A percentile compares a stretch with the other conserved stretches of the same genome.
These are phyloP conservation scores for Scaptomyza parva DNA, from an alignment of 2,888 invertebrate species.

Conservation along the genomic window DNA sequence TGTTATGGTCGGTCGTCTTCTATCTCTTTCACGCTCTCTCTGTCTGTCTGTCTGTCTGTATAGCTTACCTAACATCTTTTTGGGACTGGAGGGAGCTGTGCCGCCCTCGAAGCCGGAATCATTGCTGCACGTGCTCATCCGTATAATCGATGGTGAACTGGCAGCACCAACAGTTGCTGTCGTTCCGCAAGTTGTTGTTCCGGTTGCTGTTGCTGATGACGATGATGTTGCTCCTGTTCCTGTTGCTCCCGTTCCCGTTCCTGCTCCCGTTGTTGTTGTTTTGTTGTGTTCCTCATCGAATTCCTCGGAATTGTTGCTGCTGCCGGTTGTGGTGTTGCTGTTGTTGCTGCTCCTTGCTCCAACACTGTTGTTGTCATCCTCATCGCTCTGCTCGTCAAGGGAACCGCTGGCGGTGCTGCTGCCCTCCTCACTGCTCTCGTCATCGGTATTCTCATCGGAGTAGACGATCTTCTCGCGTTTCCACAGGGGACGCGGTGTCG, in stretches of 20 bases:
- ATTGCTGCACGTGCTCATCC: conserved; percentile 91
- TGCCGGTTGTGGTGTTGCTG: conserved; percentile 73
- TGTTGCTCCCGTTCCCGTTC: conserved; percentile 64
- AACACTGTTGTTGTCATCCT: conserved; percentile 62
- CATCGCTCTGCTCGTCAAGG: conserved; percentile 81
- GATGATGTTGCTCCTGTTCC: conserved; percentile 22
- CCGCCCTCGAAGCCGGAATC: conserved; percentile 93
- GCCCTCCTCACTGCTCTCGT: conserved; percentile 84
- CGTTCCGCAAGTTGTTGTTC: conserved; percentile 28
- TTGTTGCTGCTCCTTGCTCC: conserved; percentile 78
- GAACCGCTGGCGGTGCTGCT: conserved; percentile 69
- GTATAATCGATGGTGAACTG: conserved; percentile 84
- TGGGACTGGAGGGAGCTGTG: conserved; percentile 88
- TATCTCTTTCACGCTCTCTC: background rate
- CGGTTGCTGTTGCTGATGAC: conserved; percentile 66
- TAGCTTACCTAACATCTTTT: conserved; percentile 86
- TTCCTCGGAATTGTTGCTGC: conserved; percentile 58
- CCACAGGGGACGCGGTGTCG: conserved; percentile 87
- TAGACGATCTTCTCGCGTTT: conserved; percentile 86
- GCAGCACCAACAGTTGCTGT: conserved; percentile 10
- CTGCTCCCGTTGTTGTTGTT: conserved; percentile 46
- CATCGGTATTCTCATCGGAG: conserved; percentile 85
- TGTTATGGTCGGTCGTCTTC: background rate
- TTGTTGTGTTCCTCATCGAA: conserved; percentile 72
- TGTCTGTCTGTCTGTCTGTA: background rate